phyloP scores from a whole-genome alignment of 2,888 invertebrate species.

The Drosophila heteroneura region DNA sequence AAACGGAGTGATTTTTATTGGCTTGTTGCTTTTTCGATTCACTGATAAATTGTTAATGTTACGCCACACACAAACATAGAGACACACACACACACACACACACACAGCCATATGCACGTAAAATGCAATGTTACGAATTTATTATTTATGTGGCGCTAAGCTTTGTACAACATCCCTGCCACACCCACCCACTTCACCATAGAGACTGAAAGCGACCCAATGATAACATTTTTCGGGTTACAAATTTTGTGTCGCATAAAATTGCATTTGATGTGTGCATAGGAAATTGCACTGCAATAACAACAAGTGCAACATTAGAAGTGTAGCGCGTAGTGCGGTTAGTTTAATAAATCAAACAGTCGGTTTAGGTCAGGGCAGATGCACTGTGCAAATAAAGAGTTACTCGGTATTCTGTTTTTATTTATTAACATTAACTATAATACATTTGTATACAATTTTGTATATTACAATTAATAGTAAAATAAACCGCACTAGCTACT shows the following conservation, averaged over 20 bases:
- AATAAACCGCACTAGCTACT: not conserved
- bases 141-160: conserved; percentile 79
- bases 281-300: conserved; percentile 45
- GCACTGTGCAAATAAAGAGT: not conserved
- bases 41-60: conserved; percentile 79
- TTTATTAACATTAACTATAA: not conserved
- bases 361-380: not conserved
- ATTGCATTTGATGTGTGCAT: conserved; percentile 54
- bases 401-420: not conserved
- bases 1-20: conserved; percentile 80
- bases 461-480: not conserved
- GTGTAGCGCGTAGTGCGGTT: not conserved
- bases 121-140: conserved; percentile 77
- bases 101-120: conserved; percentile 44
- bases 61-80: conserved; percentile 34
- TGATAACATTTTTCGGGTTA: conserved; percentile 47
- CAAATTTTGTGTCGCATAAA: conserved; percentile 53
- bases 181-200: not conserved
- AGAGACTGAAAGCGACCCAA: conserved; percentile 16
- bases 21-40: conserved; percentile 79
- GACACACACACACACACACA: conserved; percentile 13
- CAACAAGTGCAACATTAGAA: not conserved
- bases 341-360: conserved; percentile 51
- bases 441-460: not conserved
- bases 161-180: conserved; percentile 50